phyloP scores from a whole-genome alignment of 2,888 invertebrate genomes.

The Watsonalla cultraria region DNA sequence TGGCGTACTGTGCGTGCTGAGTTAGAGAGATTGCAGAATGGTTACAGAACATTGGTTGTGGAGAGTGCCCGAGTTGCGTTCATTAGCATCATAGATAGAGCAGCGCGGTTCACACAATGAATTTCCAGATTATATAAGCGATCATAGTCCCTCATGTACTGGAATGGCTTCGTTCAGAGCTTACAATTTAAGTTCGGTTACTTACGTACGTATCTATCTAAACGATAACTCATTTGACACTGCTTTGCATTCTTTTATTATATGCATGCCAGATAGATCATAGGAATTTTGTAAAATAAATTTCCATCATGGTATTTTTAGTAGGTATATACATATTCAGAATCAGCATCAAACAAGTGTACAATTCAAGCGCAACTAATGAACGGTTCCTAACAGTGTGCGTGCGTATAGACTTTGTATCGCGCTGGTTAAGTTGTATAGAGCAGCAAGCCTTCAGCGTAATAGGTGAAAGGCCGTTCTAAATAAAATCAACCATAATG shows the following conservation, averaged over 20 bases:
- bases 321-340: conserved; percentile 14
- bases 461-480: too few species aligned
- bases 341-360: conserved; percentile 7
- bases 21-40: conserved; percentile 45
- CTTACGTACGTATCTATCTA: conserved; percentile 30
- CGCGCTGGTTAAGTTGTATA: too few species aligned
- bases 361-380: background rate
- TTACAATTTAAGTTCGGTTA: conserved; percentile 65
- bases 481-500: too few species aligned
- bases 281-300: conserved; percentile 64
- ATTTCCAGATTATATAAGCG: conserved; percentile 54
- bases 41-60: conserved; percentile 36
- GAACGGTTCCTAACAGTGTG: too few species aligned
- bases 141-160: conserved; percentile 53
- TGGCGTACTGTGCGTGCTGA: conserved; percentile 64
- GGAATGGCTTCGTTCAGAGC: conserved; percentile 75
- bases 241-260: conserved; percentile 75
- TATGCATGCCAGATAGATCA: conserved; percentile 70
- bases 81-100: conserved; percentile 56
- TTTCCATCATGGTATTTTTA: conserved; percentile 17
- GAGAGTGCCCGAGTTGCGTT: conserved; percentile 52
- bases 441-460: too few species aligned
- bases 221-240: conserved; percentile 59
- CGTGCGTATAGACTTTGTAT: too few species aligned
- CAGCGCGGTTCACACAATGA: conserved; percentile 57